phyloP scores from a whole-genome alignment of 2,888 invertebrate genomes.

The Synergus itoensis region DNA sequence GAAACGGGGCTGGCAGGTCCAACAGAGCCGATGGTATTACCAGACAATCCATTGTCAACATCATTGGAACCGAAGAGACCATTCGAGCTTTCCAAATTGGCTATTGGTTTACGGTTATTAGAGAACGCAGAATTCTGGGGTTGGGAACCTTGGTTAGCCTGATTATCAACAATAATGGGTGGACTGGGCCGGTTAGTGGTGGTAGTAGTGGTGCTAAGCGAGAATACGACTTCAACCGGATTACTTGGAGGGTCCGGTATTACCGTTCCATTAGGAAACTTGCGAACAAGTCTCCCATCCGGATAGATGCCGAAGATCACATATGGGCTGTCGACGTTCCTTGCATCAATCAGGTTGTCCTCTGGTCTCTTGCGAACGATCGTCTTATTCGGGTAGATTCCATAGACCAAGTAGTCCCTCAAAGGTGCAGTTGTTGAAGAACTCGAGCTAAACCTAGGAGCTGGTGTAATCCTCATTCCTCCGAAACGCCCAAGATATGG shows the following conservation, averaged over 20 bases:
- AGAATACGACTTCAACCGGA: conserved; percentile 76
- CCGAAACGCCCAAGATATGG: conserved; percentile 70
- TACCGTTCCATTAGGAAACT: conserved; percentile 89
- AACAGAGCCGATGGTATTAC: conserved; percentile 69
- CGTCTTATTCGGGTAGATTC: conserved; percentile 88
- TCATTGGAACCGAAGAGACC: conserved; percentile 66
- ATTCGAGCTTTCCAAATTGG: conserved; percentile 64
- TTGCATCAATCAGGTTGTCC: conserved; percentile 83
- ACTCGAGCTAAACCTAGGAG: conserved; percentile 69
- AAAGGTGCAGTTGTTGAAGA: conserved; percentile 77
- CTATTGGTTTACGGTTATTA: conserved; percentile 70
- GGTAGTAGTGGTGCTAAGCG: conserved; percentile 74
- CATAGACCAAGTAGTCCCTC: conserved; percentile 87
- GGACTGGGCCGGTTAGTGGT: conserved; percentile 72
- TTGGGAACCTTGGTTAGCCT: conserved; percentile 68
- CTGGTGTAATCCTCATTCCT: conserved; percentile 67
- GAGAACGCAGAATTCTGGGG: conserved; percentile 67
- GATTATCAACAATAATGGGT: conserved; percentile 64
- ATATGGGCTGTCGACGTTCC: conserved; percentile 86
- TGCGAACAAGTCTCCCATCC: conserved; percentile 88
- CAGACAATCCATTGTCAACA: conserved; percentile 73
- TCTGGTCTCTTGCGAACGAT: conserved; percentile 87
- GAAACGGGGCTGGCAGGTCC: conserved; percentile 67
- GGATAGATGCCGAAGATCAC: conserved; percentile 88
- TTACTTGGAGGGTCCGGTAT: conserved; percentile 82